Conservation (phyloP, 2,888 invertebrate genomes). For the Dastarcus helophoroides region DNA sequence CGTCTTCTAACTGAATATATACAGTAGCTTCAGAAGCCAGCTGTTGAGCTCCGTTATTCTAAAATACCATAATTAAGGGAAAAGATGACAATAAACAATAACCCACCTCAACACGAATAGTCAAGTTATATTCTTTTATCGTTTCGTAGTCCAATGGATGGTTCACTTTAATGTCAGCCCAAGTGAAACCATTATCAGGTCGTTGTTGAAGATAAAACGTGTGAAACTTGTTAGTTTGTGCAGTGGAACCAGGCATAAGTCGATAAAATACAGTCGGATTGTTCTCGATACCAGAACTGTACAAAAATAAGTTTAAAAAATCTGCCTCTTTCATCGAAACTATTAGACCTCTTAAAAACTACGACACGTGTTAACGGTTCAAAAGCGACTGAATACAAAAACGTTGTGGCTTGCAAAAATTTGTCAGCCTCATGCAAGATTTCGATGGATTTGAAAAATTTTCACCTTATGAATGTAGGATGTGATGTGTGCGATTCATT, state of each 20-base stretch:
- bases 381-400: conserved; percentile 20
- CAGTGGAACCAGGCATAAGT: conserved; percentile 89
- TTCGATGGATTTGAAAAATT: conserved; percentile 11
- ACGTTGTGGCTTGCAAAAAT: conserved; percentile 33
- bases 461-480: no score
- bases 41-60: conserved; percentile 95
- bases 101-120: conserved; percentile 88
- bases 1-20: conserved; percentile 86
- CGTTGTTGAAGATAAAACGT: conserved; percentile 93
- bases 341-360: conserved; percentile 6
- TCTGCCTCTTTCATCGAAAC: background rate
- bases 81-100: conserved; percentile 1
- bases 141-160: conserved; percentile 91
- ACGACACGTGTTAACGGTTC: conserved; percentile 15
- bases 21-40: conserved; percentile 90
- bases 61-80: no score
- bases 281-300: conserved; percentile 90
- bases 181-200: conserved; percentile 82
- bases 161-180: conserved; percentile 94
- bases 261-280: conserved; percentile 94
- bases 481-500: no score
- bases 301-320: conserved; percentile 15
- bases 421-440: conserved; percentile 33
- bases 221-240: conserved; percentile 91
- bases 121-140: conserved; percentile 90